A percentile compares a stretch with the other conserved stretches of the same genome.
Conservation (phyloP, 2,797 vertebrate genomes). For the Muscicapa comitata region DNA sequence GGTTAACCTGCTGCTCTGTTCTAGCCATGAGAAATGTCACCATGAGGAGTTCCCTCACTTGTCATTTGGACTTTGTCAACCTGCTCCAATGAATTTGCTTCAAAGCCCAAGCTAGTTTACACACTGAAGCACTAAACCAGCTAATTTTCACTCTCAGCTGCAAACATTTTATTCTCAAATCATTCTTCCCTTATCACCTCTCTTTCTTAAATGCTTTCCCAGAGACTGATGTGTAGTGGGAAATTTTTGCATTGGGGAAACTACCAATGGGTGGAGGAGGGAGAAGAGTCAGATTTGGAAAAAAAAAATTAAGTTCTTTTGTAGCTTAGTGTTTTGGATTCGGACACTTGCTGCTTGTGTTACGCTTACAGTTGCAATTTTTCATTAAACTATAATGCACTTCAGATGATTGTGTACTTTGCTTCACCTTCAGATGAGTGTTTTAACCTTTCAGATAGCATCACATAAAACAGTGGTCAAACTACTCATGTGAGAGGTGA, state of each 20-base stretch:
- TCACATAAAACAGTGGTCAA: neutral
- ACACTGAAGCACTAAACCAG: neutral
- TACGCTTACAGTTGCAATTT: neutral
- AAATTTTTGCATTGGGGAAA: neutral
- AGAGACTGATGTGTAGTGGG: neutral
- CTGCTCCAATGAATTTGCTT: slow-evolving; percentile 7
- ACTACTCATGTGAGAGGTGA: neutral
- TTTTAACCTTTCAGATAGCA: neutral
- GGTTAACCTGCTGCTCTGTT: slow-evolving; percentile 58
- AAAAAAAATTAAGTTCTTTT: neutral
- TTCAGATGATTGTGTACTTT: neutral
- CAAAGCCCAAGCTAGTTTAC: slow-evolving; percentile 21
- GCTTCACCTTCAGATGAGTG: neutral
- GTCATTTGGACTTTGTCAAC: slow-evolving; percentile 42
- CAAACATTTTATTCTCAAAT: slow-evolving; percentile 37
- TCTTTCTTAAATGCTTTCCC: slow-evolving; percentile 12
- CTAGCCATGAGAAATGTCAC: slow-evolving; percentile 57
- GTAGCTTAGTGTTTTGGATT: neutral
- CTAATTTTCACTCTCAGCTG: neutral
- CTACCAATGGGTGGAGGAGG: neutral
- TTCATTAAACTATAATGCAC: neutral
- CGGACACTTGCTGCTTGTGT: fast-evolving
- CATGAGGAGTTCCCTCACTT: slow-evolving; percentile 49
- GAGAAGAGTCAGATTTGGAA: neutral
- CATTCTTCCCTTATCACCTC: slow-evolving; percentile 37